Base-by-base conservation (phyloP, 1,140 invertebrate species). In the Proales similis region DNA sequence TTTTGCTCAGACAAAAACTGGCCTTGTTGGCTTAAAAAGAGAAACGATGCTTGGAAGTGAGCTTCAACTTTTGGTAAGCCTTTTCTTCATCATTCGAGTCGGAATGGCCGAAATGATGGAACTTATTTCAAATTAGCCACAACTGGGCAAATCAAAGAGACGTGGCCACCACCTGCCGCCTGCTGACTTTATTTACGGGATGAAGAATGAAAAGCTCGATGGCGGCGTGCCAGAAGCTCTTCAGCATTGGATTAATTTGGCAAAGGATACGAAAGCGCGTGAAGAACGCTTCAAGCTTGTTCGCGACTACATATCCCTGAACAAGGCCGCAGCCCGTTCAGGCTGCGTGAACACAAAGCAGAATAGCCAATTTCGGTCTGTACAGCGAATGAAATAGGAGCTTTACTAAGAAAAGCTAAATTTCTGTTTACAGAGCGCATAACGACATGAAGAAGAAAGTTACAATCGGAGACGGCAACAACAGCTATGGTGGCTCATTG, bases 31-130 rank as follows among this genome's bases (percentile, higher is more conserved):
- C 26, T 20, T 30, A 17, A 42, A 61, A 30, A 24, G 57, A 19
- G 57, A 61, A 24, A 32, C 57, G 6, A 61, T 61, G 57, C 42
- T 61, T 32, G 42, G 47, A 61, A 61, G 39, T 46, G 57, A 61
- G 27, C 42, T 61, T 2, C 57, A 61, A 17, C 29, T 33, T 46
- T 27, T 61, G 17, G 57, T 61, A 61, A 45, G 1, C 32, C 32
- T 27, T 30, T 24, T 14, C 22, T 24, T 14, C 45, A 43, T 42
- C 14, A 19, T 24, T n/a, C 20, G 0, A 43, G 17, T 32, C 17
- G 17, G 9, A 42, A 5, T 39, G n/a, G n/a, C n/a, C n/a, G n/a
- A n/a, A n/a, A n/a, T 45, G 22, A 32, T 43, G 17, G 9, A 46
- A 29, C 17, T 46, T 30, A 20, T 46, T 39, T 46, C 14, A n/a